Base-by-base conservation (phyloP, 2,113 vertebrate species). In the Pontoporia blainvillei region DNA sequence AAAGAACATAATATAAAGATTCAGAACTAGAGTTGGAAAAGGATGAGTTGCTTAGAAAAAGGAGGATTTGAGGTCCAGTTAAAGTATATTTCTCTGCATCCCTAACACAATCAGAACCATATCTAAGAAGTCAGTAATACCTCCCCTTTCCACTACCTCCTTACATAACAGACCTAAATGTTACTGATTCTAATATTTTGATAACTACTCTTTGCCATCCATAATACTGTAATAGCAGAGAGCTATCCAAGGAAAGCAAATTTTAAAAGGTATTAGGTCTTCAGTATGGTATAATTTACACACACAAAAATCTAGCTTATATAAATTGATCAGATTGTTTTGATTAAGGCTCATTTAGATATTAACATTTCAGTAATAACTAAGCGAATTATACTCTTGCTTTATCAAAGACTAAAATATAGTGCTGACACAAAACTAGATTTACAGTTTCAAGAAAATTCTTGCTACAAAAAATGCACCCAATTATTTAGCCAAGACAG, bases 381-480 rank as follows among this genome's bases (percentile, higher is more conserved):
- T 59, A 66, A 49, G 59, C 46, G 10, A 91, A 69, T 83, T 76
- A 93, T 20, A 91, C 73, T 66, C 25, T 85, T 90, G 31, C 46
- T 57, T 94, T 81, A 72, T 57, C 34, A 86, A 31, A 91, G 54
- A 90, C 25, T 52, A 61, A 69, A 67, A 76, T 72, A 94, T 13
- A 90, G 79, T 87, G 31, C 6, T 73, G 41, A 83, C 39, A n/a
- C 7, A 87, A 94, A 86, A 75, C 46, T 10, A 44, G 57, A 49
- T 57, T 64, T 36, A 66, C 15, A 78, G 88, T 78, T 89, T 72
- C 52, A 78, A 92, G 44, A 94, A 83, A 92, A 92, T 88, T 87
- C 61, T 66, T 91, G 61, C n/a, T 91, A 62, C 15, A 79, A 62
- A 86, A 96, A 89, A 78, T 36, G n/a, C 64, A 79, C 1, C 83